Evolutionary conservation across 37 sponge, comb jelly and placozoan genomes (phyloP).

Genomic region (Haliclona indistincta): DNA sequence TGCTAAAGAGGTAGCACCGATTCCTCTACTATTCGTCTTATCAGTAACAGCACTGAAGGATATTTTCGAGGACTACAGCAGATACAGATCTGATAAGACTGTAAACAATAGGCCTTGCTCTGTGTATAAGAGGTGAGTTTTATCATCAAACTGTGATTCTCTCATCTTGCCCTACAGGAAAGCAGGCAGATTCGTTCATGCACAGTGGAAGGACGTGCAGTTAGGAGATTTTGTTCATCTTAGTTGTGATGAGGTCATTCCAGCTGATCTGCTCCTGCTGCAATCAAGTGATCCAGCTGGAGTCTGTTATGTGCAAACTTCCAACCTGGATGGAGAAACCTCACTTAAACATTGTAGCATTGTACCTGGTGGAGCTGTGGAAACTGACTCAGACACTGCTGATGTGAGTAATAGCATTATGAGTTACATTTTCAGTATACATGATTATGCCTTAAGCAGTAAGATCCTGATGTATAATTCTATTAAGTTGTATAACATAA

Average conservation of each 20-base stretch:
- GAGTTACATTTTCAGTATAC: too few relatives aligned
- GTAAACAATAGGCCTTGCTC: constrained; percentile 47
- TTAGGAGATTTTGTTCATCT: constrained; percentile 84
- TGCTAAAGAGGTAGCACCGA: constrained; percentile 58
- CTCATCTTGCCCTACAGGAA: constrained; percentile 9
- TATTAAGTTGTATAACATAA: too few relatives aligned
- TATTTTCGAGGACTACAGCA: constrained; percentile 73
- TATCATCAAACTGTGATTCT: not conserved
- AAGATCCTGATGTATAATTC: too few relatives aligned
- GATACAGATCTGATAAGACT: constrained; percentile 66
- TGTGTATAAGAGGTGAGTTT: constrained; percentile 56
- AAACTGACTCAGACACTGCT: too few relatives aligned
- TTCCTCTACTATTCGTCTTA: constrained; percentile 75
- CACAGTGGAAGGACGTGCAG: constrained; percentile 50
- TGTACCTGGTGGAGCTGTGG: constrained; percentile 26
- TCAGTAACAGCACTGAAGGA: constrained; percentile 75
- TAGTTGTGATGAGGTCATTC: constrained; percentile 68
- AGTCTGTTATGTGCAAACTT: constrained; percentile 83
- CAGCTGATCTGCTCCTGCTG: constrained; percentile 80
- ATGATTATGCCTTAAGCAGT: not conserved
- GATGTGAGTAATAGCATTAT: too few relatives aligned
- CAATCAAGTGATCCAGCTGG: constrained; percentile 56
- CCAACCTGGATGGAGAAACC: constrained; percentile 93
- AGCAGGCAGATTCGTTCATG: constrained; percentile 7
- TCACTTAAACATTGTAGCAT: constrained; percentile 77